A percentile compares a stretch with the other conserved stretches of the same genome.
phyloP scores from a whole-genome alignment of 2,797 vertebrate species.

The Bufotes viridis region DNA sequence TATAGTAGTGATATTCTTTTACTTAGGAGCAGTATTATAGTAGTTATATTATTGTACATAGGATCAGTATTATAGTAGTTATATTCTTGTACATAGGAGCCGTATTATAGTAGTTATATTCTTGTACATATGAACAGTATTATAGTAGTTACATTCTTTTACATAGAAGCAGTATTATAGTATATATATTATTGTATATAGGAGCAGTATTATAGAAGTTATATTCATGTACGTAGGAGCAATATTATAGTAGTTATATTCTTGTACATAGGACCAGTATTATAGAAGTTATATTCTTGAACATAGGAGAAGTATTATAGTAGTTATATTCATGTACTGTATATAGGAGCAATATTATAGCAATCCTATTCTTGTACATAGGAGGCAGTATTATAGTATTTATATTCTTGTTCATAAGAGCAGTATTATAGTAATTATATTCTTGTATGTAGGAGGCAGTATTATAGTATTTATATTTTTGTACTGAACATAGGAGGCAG shows the following conservation, averaged over 20 bases:
- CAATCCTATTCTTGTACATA: not conserved
- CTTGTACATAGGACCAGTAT: not conserved
- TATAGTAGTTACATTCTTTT: no score
- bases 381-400: not conserved
- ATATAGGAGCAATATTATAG: not conserved
- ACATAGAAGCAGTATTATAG: no score
- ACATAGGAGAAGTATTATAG: not conserved
- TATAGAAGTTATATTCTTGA: not conserved
- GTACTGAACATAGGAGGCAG: no score
- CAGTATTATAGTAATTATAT: conserved; percentile 4
- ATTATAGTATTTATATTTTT: not conserved
- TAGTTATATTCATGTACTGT: not conserved
- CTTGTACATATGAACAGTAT: no score
- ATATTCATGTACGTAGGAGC: not conserved
- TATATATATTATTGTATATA: no score
- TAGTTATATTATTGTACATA: no score
- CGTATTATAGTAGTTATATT: no score
- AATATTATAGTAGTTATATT: conserved; percentile 8
- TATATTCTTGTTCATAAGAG: not conserved
- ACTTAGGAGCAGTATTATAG: no score
- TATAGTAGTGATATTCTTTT: no score
- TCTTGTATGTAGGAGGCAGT: not conserved
- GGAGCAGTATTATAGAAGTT: not conserved
- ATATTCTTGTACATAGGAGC: no score
- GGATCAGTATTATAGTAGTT: no score